Base-by-base conservation (phyloP, 2,113 vertebrate genomes). In the Zapus hudsonius region DNA sequence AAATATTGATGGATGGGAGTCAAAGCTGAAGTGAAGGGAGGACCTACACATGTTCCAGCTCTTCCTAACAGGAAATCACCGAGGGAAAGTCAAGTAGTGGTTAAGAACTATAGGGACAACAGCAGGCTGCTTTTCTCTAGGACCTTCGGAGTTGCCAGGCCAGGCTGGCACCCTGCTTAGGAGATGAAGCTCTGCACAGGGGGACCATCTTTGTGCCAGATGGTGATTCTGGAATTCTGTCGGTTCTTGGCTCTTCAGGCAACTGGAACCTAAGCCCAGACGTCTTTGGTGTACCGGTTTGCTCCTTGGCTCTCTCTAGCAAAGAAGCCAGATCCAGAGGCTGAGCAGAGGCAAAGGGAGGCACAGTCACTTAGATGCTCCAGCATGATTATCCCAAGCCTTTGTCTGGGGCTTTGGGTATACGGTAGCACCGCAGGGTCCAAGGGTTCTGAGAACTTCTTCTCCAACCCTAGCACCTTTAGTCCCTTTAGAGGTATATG, bases 171-270 rank as follows among this genome's bases (percentile, higher is more conserved):
- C 40, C 42, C 80, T 73, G 76, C 81, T 36, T 16, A 63, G 70
- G 66, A 83, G 69, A 59, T 33, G 52, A 87, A 76, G 7, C 20
- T 23, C 83, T 1, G n/a, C n/a, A n/a, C n/a, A n/a, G n/a, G n/a
- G n/a, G n/a, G n/a, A n/a, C n/a, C 89, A 90, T 94, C 91, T 95
- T 95, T 93, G 79, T 94, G 91, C 94, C 95, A 97, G 91, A 95
- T 95, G 94, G 67, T 40, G 3, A 0, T 38, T 92, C 89, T 55
- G 6, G 3, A 33, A 91, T 93, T 94, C 93, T 82, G 4, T 33
- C 81, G 78, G 93, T 80, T 69, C 72, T 92, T 72, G 63, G 79
- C 52, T 61, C 57, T 89, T 57, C 76, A 84, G 79, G 63, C 81
- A 91, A 72, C 70, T 89, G 89, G 84, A 89, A 87, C 59, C 52